Conservation (phyloP, 2,888 invertebrate genomes). For the Hermaeophaga mercurialis region DNA sequence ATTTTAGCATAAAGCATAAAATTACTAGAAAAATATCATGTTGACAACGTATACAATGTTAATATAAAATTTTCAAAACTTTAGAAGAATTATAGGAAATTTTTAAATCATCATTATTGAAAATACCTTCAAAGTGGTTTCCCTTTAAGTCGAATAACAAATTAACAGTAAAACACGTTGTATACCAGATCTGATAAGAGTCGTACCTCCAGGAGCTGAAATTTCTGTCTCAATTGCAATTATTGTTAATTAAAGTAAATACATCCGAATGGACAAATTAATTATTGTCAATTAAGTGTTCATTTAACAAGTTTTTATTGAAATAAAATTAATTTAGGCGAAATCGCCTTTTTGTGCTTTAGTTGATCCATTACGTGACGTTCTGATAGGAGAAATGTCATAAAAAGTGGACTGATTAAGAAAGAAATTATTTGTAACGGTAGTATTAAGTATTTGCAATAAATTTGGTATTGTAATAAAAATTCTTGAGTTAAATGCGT, state of each 20-base stretch:
- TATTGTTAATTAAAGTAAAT: constrained; percentile 13
- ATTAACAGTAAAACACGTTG: constrained; percentile 6
- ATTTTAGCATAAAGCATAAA: no score
- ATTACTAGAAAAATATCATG: no score
- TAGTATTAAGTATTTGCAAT: constrained; percentile 16
- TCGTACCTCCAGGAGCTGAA: background rate
- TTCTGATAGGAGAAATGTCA: constrained; percentile 8
- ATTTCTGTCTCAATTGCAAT: constrained; percentile 5
- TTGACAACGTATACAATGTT: no score
- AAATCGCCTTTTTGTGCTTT: constrained; percentile 2
- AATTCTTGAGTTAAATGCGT: constrained; percentile 9
- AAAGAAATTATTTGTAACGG: constrained; percentile 16
- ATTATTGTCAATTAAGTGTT: constrained; percentile 22
- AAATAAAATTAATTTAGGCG: constrained; percentile 18
- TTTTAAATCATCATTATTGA: no score
- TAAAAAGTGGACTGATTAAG: constrained; percentile 17
- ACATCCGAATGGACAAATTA: constrained; percentile 12
- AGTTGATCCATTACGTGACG: constrained; percentile 8
- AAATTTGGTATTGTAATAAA: constrained; percentile 14
- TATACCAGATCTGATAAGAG: constrained; percentile 2
- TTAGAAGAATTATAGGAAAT: no score
- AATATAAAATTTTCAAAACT: no score
- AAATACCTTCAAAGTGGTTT: no score
- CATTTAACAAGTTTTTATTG: constrained; percentile 20
- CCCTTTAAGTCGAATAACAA: background rate